Evolutionary conservation across 1,140 invertebrate species (phyloP), one percentile per base, ranked within the genome.

Genomic region (Saccostrea cuccullata): DNA sequence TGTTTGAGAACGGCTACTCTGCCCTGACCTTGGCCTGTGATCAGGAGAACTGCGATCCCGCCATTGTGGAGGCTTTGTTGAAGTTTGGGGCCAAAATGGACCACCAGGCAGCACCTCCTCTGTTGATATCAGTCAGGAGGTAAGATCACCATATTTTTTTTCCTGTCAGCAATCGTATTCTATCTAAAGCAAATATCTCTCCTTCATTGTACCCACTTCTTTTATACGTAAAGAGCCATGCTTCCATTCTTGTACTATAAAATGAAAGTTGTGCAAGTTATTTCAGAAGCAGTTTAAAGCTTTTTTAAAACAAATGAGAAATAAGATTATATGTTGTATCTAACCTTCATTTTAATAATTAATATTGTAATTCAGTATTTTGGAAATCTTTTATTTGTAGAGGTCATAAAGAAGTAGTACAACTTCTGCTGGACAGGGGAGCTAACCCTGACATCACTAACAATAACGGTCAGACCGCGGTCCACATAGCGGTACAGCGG

Each of bases 401-500:
- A 36, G 70, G 70, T 40, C 26, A 77, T 15, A 36, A 15, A 30
- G 70, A 77, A 30, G 70, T 77, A 36, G 70, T 77, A 30, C 23
- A 77, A 17, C 70, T 77, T 17, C 26, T 88, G 58, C n/a, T 88
- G 26, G 47, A 60, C 17, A 23, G 85, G n/a, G 70, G 55, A 60
- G 88, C 67, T 12, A n/a, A 86, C 26, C 40, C 60, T 20, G 17
- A 88, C 67, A 56, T 73, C 23, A 60, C 20, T 1, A 88, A 88
- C 30, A 73, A 82, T 30, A 67, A 88, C n/a, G n/a, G 20, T 40
- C 88, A 88, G 20, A 82, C 88, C 13, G 84, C 88, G 11, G 85
- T 88, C 5, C 88, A 88, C 26, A 56, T 88, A 9, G 88, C 88
- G 20, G 85, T 88, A 9, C 88, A 86, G 55, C 86, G 36, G 47